These are phyloP conservation scores for Periophthalmodon schlosseri DNA, from an alignment of 2,113 vertebrate genomes.

Conservation along the genomic window DNA sequence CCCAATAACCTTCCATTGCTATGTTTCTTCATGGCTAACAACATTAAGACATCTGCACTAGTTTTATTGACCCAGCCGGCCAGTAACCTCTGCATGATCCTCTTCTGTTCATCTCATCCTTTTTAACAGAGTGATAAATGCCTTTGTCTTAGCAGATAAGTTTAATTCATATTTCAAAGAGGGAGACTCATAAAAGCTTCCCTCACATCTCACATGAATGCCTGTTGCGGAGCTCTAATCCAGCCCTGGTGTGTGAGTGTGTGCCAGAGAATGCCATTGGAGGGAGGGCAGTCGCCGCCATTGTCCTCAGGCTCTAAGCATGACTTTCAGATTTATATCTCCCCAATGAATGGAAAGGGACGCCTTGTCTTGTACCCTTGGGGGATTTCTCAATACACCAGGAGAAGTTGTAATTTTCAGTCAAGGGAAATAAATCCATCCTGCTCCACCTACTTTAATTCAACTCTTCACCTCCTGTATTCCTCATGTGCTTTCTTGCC, in stretches of 20 bases:
- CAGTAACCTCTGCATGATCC: conserved; percentile 55
- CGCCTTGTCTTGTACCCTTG: conserved; percentile 55
- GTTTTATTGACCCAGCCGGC: conserved; percentile 62
- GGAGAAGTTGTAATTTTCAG: conserved; percentile 64
- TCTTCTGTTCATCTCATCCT: conserved; percentile 30
- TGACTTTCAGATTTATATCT: conserved; percentile 74
- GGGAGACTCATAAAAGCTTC: background rate
- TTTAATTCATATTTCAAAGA: conserved; percentile 8
- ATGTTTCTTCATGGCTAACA: conserved; percentile 57
- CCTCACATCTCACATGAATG: conserved; percentile 18
- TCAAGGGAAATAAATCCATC: conserved; percentile 61
- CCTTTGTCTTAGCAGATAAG: conserved; percentile 7
- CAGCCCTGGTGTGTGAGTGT: conserved; percentile 31
- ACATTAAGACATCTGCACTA: conserved; percentile 62
- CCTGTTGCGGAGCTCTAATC: conserved; percentile 16
- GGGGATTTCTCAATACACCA: conserved; percentile 43
- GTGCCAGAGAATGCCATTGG: conserved; percentile 52
- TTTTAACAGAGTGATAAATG: conserved; percentile 23
- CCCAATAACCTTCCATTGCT: conserved; percentile 5
- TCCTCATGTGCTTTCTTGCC: conserved; percentile 6
- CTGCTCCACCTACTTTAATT: conserved; percentile 48
- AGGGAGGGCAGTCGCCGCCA: conserved; percentile 35
- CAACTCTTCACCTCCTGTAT: conserved; percentile 20
- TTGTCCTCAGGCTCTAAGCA: conserved; percentile 68
- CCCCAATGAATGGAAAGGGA: conserved; percentile 57